Base-by-base conservation (phyloP, 2,113 vertebrate genomes). In the Chaetorhynchus papuensis region DNA sequence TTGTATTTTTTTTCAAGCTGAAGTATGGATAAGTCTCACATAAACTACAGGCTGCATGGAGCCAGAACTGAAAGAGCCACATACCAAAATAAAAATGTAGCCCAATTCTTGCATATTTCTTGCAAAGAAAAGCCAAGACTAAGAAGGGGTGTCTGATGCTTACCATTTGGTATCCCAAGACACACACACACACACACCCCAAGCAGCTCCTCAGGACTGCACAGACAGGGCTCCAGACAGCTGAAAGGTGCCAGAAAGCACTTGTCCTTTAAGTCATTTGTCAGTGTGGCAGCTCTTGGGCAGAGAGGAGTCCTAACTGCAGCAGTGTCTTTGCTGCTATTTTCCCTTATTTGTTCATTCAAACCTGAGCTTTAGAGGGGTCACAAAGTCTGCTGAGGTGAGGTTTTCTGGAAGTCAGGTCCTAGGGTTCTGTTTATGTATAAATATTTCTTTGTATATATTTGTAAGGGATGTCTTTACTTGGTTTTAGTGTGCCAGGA, bases 1-100 rank as follows among this genome's bases (percentile, higher is more conserved):
- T 6, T 64, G 54, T 37, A 7, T 6, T 77, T 82, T 89, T 91
- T 97, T 76, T 39, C 74, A 92, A 96, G 94, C 90, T 81, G 75
- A 96, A 95, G 74, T 56, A 83, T 7, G 1, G 41, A 24, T 83
- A 93, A 89, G 76, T 72, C 50, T 84, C 66, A 50, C 33, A 64
- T 71, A 87, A 91, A 94, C 63, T 54, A 26, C 49, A 94, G 1
- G 2, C 53, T 77, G n/a, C 37, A n/a, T 21, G 69, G 50, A 93
- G 31, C 59, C 69, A 88, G 47, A 87, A 92, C 57, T 6, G 28
- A 95, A 94, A 66, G 26, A 89, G 47, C 4, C 61, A 65, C 24
- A 71, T 52, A 76, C 13, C 44, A 89, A 94, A 95, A 83, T 33
- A 77, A 84, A 92, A 91, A 68, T 31, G 4, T 10, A 91, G 47